Evolutionary conservation across 23 tunicate genomes (phyloP), one percentile per base, ranked within the genome.

Genomic region (Trididemnum miniatum): DNA sequence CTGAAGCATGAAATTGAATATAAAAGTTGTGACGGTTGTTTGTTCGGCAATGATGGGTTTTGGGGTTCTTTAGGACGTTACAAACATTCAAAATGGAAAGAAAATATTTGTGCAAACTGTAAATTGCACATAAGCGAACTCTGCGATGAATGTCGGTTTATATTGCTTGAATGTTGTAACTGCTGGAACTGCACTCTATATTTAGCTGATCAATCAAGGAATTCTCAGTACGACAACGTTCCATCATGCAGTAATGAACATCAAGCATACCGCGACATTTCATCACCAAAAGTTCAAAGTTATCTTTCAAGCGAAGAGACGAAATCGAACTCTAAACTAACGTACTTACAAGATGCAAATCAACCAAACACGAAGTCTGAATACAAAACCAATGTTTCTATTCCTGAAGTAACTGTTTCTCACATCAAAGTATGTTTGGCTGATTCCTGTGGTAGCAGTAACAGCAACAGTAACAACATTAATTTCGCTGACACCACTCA

Each of bases 331-430:
- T 15, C 54, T 7, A 44, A 15, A 15, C 15, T 7, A 9, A 44
- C 54, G 9, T 7, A 9, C 54, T 44, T 15, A 9, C 15, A 7
- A 7, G 15, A 7, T 44, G 12, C 54, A 15, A 44, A 15, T 44
- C 9, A 9, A 44, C 9, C 12, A 9, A 44, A 9, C 15, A 44
- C 54, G 12, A 15, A 44, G 9, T 44, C 54, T 44, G 9, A 9
- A 44, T 44, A 44, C 54, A 9, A 44, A 44, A 44, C 9, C 54
- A 44, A 15, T 15, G 54, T 15, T 7, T 44, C 12, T n/a, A 34
- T 73, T n/a, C 79, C 79, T 9, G 31, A 73, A 73, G 79, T 73
- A 15, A 73, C 27, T 20, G 79, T 73, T n/a, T 73, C 79, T 2
- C 57, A 73, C 24, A 40, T 73, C 79, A 27, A 73, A 22, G 18